Evolutionary conservation across 92 coral and sea anemone genomes (phyloP), one percentile per base, ranked within the genome.

Genomic region (Desmophyllum pertusum): DNA sequence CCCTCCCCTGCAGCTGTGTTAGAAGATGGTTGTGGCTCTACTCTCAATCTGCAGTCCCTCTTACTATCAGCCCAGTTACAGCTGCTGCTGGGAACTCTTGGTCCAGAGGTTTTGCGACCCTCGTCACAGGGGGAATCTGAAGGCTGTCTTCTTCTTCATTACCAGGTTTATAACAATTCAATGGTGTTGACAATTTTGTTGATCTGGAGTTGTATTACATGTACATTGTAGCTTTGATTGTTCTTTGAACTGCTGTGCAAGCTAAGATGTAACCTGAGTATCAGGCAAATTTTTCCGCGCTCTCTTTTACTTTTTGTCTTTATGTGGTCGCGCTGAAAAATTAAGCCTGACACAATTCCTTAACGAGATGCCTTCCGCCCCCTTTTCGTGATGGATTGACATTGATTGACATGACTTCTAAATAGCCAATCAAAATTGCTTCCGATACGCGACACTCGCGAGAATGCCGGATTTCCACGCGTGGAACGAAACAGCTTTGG

Each of bases 61-160:
- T 81, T 93, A 69, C 65, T 91, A 62, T 86, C 97, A 19, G 89
- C 83, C 62, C 94, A 89, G 67, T 87, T 93, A 74, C 92, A 88
- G 87, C 87, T 93, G 35, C 93, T 93, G 37, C 87, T 93, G 36
- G 97, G 97, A 25, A 90, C 97, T 61, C 84, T 93, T 64, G 97
- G 97, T 21, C 93, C 90, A 46, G 93, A 93, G 78, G 91, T 89
- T 25, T 66, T 93, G 53, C 89, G 94, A 48, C 77, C 94, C 6
- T 87, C 89, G 21, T 86, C 83, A 23, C 97, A 85, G 40, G 89
- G 87, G 43, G 70, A 84, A 51, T 50, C 84, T 39, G 97, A 91
- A 7, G 89, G 90, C 30, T 90, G 89, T 29, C 91, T 88, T 38
- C 91, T 91, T 64, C 89, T 91, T 21, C 97, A 93, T 78, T 93